Base-by-base conservation (phyloP, 2,113 vertebrate genomes). In the Takifugu flavidus region DNA sequence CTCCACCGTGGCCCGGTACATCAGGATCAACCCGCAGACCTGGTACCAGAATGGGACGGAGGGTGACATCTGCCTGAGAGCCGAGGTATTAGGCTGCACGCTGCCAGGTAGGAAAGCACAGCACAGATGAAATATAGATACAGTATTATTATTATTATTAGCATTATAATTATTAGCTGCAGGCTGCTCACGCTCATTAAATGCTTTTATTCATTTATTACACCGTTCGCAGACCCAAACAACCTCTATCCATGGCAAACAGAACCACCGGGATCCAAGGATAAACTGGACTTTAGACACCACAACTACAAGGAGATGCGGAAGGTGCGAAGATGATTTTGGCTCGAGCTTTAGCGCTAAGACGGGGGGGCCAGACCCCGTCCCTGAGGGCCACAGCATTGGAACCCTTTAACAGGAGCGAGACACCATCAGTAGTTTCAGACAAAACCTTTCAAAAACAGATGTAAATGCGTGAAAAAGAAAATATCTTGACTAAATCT, bases 241-340 rank as follows among this genome's bases (percentile, higher is more conserved):
- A 93, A 90, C 62, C 86, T 92, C 69, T 93, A 93, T 59, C 44
- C 64, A 0, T 85, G 86, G 47, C 74, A 92, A 59, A 91, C 91
- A 34, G 93, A 95, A 0, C 90, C 61, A 2, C 90, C 65, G 82
- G 87, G 1, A 84, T 90, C 56, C 83, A 75, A 0, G 69, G 93
- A 97, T 65, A 90, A 93, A 63, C 82, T 98, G 83, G 95, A 98
- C 72, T 98, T 98, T 86, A 92, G 92, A 62, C 94, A 98, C 75
- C 96, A 98, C 86, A 94, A 88, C 88, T 96, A 96, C 80, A 95
- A 94, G 71, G 95, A 98, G 76, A 94, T 96, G 95, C 94, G 94
- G 72, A 96, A 96, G 93, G 96, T 95, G 62, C 39, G 53, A 45
- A 20, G 20, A 20, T 20, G 20, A 20, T 20, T 20, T 20, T 20